Conservation (phyloP, 2,888 invertebrate genomes). For the Eulithis prunata region DNA sequence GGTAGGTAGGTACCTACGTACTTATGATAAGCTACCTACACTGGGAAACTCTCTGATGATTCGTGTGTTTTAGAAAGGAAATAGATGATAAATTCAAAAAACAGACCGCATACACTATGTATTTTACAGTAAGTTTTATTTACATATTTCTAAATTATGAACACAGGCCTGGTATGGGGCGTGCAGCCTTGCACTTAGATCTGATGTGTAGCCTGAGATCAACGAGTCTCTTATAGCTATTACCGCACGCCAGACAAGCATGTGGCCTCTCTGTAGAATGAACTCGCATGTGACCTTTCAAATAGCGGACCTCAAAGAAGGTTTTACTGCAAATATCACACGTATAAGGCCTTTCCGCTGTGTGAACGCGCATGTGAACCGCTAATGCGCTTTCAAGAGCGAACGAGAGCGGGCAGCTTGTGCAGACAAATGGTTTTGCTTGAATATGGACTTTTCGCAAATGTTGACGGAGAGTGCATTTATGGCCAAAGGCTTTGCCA, state of each 20-base stretch:
- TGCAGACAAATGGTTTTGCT: conserved; percentile 19
- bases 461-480: conserved; percentile 16
- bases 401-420: conserved; percentile 11
- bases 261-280: conserved; percentile 11
- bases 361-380: conserved; percentile 16
- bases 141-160: not conserved
- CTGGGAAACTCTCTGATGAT: too few species aligned
- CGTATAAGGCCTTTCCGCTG: conserved; percentile 10
- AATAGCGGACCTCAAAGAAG: conserved; percentile 12
- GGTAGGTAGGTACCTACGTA: too few species aligned
- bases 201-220: conserved; percentile 16
- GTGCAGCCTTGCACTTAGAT: conserved; percentile 17
- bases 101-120: too few species aligned
- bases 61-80: too few species aligned
- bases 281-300: conserved; percentile 26
- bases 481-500: conserved; percentile 15
- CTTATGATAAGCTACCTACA: too few species aligned
- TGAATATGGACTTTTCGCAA: conserved; percentile 9
- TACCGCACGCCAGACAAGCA: conserved; percentile 12
- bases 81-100: too few species aligned
- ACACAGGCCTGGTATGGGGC: not conserved
- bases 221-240: conserved; percentile 16
- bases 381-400: not conserved
- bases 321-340: conserved; percentile 15
- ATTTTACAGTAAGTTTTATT: too few species aligned